phyloP scores from a whole-genome alignment of 64 coral and sea anemone genomes.

The Catalaphyllia jardinei region DNA sequence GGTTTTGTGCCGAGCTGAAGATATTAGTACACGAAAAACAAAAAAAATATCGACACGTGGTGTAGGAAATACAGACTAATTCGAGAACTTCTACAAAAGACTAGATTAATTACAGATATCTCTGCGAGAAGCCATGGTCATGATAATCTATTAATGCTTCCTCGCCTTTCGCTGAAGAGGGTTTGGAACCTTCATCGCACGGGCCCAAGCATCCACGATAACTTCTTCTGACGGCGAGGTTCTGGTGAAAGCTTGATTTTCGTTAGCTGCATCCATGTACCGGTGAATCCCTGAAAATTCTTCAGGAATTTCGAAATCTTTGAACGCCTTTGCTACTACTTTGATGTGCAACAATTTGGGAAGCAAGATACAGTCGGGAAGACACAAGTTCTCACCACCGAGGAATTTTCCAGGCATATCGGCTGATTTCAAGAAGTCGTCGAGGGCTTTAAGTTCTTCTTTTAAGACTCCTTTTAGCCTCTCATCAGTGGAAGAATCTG shows the following conservation, averaged over 20 bases:
- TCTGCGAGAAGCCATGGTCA: not conserved
- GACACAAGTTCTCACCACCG: constrained; percentile 35
- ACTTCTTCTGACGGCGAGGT: constrained; percentile 63
- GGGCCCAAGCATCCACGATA: constrained; percentile 51
- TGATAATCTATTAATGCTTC: not conserved
- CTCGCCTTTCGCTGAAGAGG: not conserved
- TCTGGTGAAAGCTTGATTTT: constrained; percentile 29
- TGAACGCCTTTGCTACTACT: constrained; percentile 50
- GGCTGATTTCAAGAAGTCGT: constrained; percentile 29
- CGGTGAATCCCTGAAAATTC: constrained; percentile 43
- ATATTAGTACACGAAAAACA: not conserved
- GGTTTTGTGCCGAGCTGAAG: not conserved
- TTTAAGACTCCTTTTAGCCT: not conserved
- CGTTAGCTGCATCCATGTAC: constrained; percentile 58
- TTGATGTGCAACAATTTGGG: constrained; percentile 80
- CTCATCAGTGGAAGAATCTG: constrained; percentile 14
- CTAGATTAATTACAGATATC: constrained; percentile 3
- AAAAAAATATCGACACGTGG: not conserved
- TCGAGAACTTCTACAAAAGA: not conserved
- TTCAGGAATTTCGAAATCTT: constrained; percentile 76
- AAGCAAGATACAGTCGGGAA: constrained; percentile 70
- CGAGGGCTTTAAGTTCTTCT: constrained; percentile 18
- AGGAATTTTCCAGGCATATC: constrained; percentile 68
- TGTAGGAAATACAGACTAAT: not conserved
- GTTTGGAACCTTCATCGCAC: constrained; percentile 11